Percentiles rank a stretch among this genome's conserved stretches.
Conservation (phyloP, 2,888 invertebrate species). For the Ectemnius cavifrons region DNA sequence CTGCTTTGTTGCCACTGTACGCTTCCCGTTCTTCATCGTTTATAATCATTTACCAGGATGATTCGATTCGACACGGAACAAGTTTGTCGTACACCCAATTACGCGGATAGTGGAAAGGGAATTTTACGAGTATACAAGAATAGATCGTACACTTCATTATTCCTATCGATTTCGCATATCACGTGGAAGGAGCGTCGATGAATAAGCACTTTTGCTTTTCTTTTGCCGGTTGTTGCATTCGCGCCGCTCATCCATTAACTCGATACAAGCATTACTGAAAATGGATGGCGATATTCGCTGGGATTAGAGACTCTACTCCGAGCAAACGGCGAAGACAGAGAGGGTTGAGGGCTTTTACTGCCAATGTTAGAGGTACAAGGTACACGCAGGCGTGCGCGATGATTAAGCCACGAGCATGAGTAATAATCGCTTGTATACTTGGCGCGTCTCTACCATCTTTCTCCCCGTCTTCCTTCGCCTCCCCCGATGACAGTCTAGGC, state of each 20-base stretch:
- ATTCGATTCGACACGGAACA: background rate
- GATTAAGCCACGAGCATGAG: constrained; percentile 1
- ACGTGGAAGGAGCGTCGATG: background rate
- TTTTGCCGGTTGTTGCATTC: background rate
- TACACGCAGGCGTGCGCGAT: background rate
- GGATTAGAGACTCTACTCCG: background rate
- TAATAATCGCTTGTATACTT: background rate
- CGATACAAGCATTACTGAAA: background rate
- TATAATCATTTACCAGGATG: background rate
- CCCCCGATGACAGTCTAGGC: constrained; percentile 4
- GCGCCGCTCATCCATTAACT: background rate
- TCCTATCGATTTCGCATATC: no score
- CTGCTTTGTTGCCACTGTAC: no score
- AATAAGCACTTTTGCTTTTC: background rate
- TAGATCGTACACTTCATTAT: no score
- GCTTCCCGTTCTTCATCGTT: no score
- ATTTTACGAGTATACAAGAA: no score
- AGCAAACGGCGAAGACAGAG: background rate
- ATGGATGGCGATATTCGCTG: background rate
- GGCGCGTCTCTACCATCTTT: background rate
- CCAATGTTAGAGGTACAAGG: constrained; percentile 5
- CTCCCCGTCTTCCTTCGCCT: background rate
- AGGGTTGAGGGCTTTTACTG: background rate
- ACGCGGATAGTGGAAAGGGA: no score
- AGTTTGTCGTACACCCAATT: no score